Base-by-base conservation (phyloP, 1,140 invertebrate genomes). In the Pseudomyrmex dendroicus region DNA sequence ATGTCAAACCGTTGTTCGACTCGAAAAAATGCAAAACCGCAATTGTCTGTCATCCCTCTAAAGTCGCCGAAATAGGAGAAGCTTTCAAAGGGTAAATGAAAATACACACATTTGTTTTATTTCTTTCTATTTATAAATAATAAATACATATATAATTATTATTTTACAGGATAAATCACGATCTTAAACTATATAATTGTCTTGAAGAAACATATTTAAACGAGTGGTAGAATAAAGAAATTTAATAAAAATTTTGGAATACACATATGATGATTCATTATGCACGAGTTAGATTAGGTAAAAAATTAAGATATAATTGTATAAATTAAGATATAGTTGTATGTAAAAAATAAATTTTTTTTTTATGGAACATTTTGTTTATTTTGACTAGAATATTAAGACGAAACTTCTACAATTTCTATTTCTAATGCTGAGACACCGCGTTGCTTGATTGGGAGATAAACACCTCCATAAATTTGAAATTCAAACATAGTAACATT, bases 41-140 rank as follows among this genome's bases (percentile, higher is more conserved):
- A 56, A 92, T 98, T 70, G 96, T 97, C 46, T 98, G 97, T 91
- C 96, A 97, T 91, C 96, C 97, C n/a, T 95, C 95, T 63, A 97
- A 98, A 94, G 95, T 96, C 56, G 90, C 95, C 17, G 96, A 97
- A 91, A 94, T 97, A 72, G 92, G 94, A 22, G 92, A 94, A 12
- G 95, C 95, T 56, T 96, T 98, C 87, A 95, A 95, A 90, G 94
- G 95, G 97, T 97, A 93, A 95, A 95, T 95, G 85, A 66, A 78
- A 63, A 25, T 73, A 22, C 61, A 84, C 84, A 35, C 35, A 35
- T 80, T 74, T 17, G 22, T 17, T 12, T 35, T 64, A 20, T 17
- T 62, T 84, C 73, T 90, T 89, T 92, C 91, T 73, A 92, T 90
- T 93, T 94, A 91, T 52, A 68, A 4, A n/a, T 59, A 46, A 59